Percentiles rank a stretch among this genome's conserved stretches.
Evolutionary conservation across 2,888 invertebrate genomes (phyloP).

Genomic region (Spodoptera picta): DNA sequence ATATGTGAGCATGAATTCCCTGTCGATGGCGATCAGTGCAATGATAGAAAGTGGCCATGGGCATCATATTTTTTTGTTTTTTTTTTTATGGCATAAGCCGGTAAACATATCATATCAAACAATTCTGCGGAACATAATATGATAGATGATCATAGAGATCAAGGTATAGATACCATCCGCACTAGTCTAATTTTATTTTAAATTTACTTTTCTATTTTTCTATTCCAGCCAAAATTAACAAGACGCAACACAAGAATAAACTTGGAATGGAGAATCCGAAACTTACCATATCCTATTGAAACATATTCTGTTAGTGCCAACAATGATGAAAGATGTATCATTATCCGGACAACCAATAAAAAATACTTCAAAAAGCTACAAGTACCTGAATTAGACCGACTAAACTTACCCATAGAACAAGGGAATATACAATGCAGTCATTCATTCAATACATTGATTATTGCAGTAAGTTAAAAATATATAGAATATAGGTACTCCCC

Average conservation of each 20-base stretch:
- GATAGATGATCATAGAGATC: no score
- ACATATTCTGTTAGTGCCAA: slow-evolving; percentile 92
- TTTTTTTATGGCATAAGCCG: no score
- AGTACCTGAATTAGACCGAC: slow-evolving; percentile 92
- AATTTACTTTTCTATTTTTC: slow-evolving; percentile 10
- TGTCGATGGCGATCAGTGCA: no score
- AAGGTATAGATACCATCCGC: no score
- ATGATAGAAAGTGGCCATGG: no score
- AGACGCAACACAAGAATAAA: slow-evolving; percentile 92
- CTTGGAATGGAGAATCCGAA: slow-evolving; percentile 95
- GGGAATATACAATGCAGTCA: slow-evolving; percentile 91
- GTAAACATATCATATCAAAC: no score
- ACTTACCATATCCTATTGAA: slow-evolving; percentile 92
- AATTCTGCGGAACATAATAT: no score
- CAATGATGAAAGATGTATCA: slow-evolving; percentile 89
- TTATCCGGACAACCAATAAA: slow-evolving; percentile 93
- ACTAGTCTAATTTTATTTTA: no score
- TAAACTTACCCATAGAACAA: slow-evolving; percentile 90
- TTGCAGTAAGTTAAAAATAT: slow-evolving; percentile 84
- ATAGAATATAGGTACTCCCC: no score
- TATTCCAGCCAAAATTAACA: slow-evolving; percentile 90
- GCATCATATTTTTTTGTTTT: no score
- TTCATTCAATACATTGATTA: slow-evolving; percentile 93
- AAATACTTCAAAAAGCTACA: slow-evolving; percentile 93
- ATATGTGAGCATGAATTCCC: no score